Base-by-base conservation (phyloP, 2,888 invertebrate species). In the Acronicta leporina region DNA sequence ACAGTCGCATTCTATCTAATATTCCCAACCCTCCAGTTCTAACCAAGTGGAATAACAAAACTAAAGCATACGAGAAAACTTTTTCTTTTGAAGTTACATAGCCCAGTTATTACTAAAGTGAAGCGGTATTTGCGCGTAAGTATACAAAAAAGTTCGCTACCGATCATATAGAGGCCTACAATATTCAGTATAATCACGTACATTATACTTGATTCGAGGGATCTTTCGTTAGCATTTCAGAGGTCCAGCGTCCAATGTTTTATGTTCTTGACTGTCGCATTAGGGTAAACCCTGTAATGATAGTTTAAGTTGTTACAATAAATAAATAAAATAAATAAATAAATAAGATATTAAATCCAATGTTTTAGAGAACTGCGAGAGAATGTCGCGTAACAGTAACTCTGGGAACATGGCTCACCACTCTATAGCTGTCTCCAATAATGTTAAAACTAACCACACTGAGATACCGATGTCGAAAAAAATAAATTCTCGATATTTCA, bases 201-300 rank as follows among this genome's bases (percentile, higher is more conserved):
- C n/a, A n/a, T n/a, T n/a, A n/a, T 38, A 46, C 30, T 13, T 16
- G 33, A 56, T 13, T 43, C n/a, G 0, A 25, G 13, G 13, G 30
- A 40, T 47, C 15, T 40, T 2, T 43, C 41, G 44, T 45, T 30
- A 49, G 27, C 20, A 43, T 48, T 47, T 44, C 14, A 13, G n/a
- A 30, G 16, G 16, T 27, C 8, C 9, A 27, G 15, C 3, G 27
- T 33, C 33, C 35, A 41, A 68, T 62, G 42, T 42, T 54, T 55
- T 20, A 20, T 16, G 35, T 14, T 30, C 25, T 16, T n/a, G 4
- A 20, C 2, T 11, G 38, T 33, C 33, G 8, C 8, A n/a, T n/a
- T n/a, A n/a, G n/a, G n/a, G n/a, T n/a, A n/a, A n/a, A n/a, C n/a
- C n/a, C n/a, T n/a, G n/a, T n/a, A n/a, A n/a, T n/a, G n/a, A n/a